Conservation (phyloP, 2,797 vertebrate species). For the Micrastur ruficollis region DNA sequence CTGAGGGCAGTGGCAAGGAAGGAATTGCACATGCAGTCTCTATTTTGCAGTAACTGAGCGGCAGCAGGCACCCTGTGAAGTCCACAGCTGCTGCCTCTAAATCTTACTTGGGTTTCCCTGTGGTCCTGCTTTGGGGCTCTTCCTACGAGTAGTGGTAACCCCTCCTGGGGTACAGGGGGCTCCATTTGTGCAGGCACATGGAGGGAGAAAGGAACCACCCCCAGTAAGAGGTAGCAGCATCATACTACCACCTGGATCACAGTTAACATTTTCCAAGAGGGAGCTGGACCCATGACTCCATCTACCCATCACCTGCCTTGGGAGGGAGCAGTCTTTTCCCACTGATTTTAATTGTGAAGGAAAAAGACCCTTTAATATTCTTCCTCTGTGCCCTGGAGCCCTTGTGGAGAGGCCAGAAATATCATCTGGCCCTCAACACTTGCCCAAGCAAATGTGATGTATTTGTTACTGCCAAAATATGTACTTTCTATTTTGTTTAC, state of each 20-base stretch:
- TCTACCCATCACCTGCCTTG: not conserved
- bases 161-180: not conserved
- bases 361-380: not conserved
- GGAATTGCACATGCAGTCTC: not conserved
- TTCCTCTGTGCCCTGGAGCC: not conserved
- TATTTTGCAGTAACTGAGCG: not conserved
- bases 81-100: not conserved
- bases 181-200: accelerated
- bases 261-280: not conserved
- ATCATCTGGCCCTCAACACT: not conserved
- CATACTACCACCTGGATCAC: not conserved
- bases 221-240: accelerated
- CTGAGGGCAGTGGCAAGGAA: not conserved
- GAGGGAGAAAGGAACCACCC: not conserved
- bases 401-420: not conserved
- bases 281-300: not conserved
- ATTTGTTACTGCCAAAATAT: not conserved
- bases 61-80: not conserved
- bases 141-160: not conserved
- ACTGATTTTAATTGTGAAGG: not conserved
- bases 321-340: not conserved
- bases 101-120: not conserved
- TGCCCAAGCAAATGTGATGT: not conserved
- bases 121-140: not conserved
- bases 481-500: slow-evolving; percentile 1